Percentiles rank a stretch among this genome's conserved stretches.
phyloP scores from a whole-genome alignment of 2,888 invertebrate species.

The Tinea semifulvella region DNA sequence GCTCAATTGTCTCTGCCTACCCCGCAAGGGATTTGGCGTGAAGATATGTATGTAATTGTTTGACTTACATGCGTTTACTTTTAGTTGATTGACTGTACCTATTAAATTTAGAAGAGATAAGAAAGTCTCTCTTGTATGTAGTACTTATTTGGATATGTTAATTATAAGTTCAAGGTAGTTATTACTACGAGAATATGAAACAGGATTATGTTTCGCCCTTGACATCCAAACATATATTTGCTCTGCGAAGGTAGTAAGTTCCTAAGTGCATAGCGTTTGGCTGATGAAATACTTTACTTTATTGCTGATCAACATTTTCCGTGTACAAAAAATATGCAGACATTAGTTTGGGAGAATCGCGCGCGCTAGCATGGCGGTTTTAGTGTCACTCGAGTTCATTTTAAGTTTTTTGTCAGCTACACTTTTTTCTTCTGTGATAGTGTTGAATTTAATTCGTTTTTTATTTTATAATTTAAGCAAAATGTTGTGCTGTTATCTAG shows the following conservation, averaged over 20 bases:
- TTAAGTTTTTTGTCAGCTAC: background rate
- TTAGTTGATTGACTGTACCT: no score
- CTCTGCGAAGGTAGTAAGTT: background rate
- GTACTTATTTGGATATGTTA: slow-evolving; percentile 14
- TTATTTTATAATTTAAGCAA: background rate
- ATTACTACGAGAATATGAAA: background rate
- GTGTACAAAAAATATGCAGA: background rate
- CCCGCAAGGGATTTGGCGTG: no score
- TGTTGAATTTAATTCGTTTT: background rate
- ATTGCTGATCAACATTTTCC: background rate
- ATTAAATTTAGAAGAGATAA: no score
- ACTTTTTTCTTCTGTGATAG: background rate
- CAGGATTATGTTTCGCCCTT: background rate
- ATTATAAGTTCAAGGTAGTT: slow-evolving; percentile 15
- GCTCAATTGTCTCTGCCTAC: no score
- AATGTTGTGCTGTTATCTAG: slow-evolving; percentile 1
- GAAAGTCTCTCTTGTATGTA: no score
- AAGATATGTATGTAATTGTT: no score
- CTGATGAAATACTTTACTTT: background rate
- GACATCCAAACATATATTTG: background rate
- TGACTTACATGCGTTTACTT: no score
- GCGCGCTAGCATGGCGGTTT: background rate
- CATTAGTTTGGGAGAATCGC: background rate
- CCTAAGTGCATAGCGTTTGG: background rate
- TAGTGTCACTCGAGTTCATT: background rate